Evolutionary conservation across 2,888 invertebrate species (phyloP).

Genomic region (Cynaeus angustus): DNA sequence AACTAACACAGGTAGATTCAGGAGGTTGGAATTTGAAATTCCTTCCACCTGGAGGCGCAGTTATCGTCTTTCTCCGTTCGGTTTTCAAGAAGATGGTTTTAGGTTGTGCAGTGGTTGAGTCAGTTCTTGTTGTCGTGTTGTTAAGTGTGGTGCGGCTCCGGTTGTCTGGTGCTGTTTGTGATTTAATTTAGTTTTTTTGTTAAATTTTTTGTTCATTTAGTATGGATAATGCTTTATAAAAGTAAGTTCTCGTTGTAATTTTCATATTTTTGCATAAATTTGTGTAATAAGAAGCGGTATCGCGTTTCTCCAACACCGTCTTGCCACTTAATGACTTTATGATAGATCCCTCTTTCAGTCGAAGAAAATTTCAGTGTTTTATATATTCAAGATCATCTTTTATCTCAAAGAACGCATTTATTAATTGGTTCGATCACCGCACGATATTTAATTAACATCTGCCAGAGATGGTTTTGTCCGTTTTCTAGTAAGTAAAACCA

Average conservation of each 20-base stretch:
- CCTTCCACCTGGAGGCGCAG: slow-evolving; percentile 59
- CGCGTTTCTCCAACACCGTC: slow-evolving; percentile 43
- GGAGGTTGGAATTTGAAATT: slow-evolving; percentile 57
- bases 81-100: slow-evolving; percentile 48
- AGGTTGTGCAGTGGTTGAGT: slow-evolving; percentile 36
- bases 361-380: slow-evolving; percentile 37
- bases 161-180: slow-evolving; percentile 37
- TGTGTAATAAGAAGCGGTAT: slow-evolving; percentile 44
- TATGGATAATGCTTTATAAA: slow-evolving; percentile 53
- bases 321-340: slow-evolving; percentile 46
- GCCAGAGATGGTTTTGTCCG: slow-evolving; percentile 25
- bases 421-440: slow-evolving; percentile 38
- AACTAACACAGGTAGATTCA: slow-evolving; percentile 58
- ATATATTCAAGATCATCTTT: slow-evolving; percentile 39
- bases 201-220: slow-evolving; percentile 45
- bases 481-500: slow-evolving; percentile 27
- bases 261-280: slow-evolving; percentile 52
- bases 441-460: slow-evolving; percentile 47
- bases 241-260: slow-evolving; percentile 51
- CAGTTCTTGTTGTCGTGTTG: slow-evolving; percentile 44
- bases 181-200: slow-evolving; percentile 35
- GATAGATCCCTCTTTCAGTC: slow-evolving; percentile 38
- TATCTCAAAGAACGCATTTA: slow-evolving; percentile 34
- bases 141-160: slow-evolving; percentile 29
- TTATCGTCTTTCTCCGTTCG: slow-evolving; percentile 48